Conservation (phyloP, 2,113 vertebrate species). For the Hypocryptadius cinnamomeus region DNA sequence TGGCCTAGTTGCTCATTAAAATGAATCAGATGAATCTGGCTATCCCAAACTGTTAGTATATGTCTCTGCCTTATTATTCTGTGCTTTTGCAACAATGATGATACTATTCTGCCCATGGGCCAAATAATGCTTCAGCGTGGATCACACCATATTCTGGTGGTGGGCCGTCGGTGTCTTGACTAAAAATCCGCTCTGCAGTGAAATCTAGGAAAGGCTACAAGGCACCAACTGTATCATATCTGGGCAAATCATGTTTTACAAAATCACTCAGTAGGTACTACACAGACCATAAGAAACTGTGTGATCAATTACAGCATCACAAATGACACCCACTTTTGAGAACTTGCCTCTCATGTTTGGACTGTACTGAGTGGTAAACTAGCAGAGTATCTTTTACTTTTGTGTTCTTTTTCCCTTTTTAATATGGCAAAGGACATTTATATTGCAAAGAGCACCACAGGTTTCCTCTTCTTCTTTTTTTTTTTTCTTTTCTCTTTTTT, state of each 20-base stretch:
- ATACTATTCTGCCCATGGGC: neutral
- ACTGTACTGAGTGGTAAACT: neutral
- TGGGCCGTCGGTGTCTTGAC: neutral
- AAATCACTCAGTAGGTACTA: neutral
- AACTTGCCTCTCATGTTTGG: neutral
- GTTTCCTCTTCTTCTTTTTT: neutral
- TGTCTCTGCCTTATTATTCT: conserved; percentile 31
- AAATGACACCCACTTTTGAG: neutral
- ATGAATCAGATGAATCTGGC: conserved; percentile 44
- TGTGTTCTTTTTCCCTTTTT: neutral
- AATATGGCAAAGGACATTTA: neutral
- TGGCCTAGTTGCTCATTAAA: conserved; percentile 53
- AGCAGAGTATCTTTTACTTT: neutral
- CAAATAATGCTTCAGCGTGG: neutral
- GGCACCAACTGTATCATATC: neutral
- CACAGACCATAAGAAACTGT: neutral
- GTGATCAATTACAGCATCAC: neutral
- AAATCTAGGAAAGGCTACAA: neutral
- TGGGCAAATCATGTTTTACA: neutral
- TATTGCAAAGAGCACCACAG: neutral
- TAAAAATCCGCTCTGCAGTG: neutral
- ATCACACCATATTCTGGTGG: neutral
- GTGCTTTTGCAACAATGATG: conserved; percentile 23
- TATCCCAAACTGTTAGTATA: conserved; percentile 38
- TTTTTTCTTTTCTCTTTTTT: neutral